Base-by-base conservation (phyloP, 2,113 vertebrate species). In the Pachyramphus minor region DNA sequence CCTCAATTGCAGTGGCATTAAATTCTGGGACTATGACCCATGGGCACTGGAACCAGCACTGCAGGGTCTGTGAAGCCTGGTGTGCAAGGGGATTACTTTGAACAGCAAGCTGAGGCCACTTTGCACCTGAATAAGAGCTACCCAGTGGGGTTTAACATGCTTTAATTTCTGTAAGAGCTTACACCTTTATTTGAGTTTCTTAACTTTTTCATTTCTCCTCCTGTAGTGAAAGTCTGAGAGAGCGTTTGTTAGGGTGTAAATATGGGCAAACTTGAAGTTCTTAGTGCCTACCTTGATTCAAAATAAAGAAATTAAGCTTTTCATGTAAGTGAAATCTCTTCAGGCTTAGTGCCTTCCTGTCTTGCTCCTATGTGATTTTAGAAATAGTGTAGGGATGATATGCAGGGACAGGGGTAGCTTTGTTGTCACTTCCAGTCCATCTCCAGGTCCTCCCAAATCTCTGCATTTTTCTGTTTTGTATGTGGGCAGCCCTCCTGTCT, bases 81-180 rank as follows among this genome's bases (percentile, higher is more conserved):
- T 68, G 87, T 77, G 83, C 85, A 33, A 69, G 80, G 45, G 72
- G 63, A 69, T 93, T 83, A 37, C 77, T 64, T 39, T 13, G 1
- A 71, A 52, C 59, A 76, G 78, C 81, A 60, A 77, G 41, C 78
- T 69, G 66, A 69, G 78, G 49, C 66, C 58, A 60, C 67, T 90
- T 89, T 56, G 72, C 44, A 42, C 78, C 77, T 66, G 74, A 89
- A 44, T 79, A 60, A 79, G 53, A 67, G 37, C 45, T 53, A 87
- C 66, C 15, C 47, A 5, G 2, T 37, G 49, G 78, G 56, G 58
- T 83, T 83, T 91, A 76, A 81, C 33, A 22, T 69, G 56, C 78
- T 94, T 91, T 90, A 76, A 83, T 86, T 94, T 92, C 85, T 83
- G 16, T 33, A 27, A 69, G n/a, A 77, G 42, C 33, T 87, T 87